A percentile compares a stretch with the other conserved stretches of the same genome.
Conservation (phyloP, 2,888 invertebrate genomes). For the Caenorhabditis uteleia region DNA sequence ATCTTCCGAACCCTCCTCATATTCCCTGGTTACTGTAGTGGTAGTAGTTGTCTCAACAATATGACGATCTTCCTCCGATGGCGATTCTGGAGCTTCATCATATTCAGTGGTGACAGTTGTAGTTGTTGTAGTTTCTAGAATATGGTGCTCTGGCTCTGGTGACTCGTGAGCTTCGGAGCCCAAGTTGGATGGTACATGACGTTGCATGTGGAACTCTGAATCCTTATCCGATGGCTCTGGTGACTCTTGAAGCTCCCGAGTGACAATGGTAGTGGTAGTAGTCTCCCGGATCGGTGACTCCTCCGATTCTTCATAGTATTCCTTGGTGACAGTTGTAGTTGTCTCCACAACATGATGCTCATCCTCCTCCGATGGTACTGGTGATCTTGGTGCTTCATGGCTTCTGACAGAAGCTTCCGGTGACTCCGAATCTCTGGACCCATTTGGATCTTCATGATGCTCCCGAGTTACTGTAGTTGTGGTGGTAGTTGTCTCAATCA, state of each 20-base stretch:
- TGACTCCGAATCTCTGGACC: slow-evolving; percentile 6
- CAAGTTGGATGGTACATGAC: neutral
- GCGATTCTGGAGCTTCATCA: neutral
- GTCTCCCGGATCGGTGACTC: slow-evolving; percentile 2
- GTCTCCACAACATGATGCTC: slow-evolving; percentile 3
- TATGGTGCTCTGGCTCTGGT: neutral
- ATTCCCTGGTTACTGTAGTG: slow-evolving; percentile 2
- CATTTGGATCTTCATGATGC: slow-evolving; percentile 6
- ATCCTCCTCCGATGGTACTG: neutral
- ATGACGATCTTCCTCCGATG: neutral
- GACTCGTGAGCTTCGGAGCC: slow-evolving; percentile 7
- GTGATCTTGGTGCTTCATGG: neutral
- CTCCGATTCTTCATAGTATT: slow-evolving; percentile 2
- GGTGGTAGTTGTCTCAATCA: slow-evolving; percentile 1
- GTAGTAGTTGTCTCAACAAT: slow-evolving; percentile 2
- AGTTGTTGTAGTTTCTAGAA: neutral
- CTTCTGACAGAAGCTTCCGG: slow-evolving; percentile 5
- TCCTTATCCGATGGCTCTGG: slow-evolving; percentile 3
- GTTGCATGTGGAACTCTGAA: slow-evolving; percentile 5
- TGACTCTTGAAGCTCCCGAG: slow-evolving; percentile 6
- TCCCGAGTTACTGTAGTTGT: slow-evolving; percentile 7
- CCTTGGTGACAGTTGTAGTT: slow-evolving; percentile 12
- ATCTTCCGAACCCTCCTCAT: neutral
- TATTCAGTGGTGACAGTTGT: slow-evolving; percentile 2
- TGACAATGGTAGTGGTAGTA: slow-evolving; percentile 5